phyloP scores from a whole-genome alignment of 2,113 vertebrate species.

The Corydoras maculifer region DNA sequence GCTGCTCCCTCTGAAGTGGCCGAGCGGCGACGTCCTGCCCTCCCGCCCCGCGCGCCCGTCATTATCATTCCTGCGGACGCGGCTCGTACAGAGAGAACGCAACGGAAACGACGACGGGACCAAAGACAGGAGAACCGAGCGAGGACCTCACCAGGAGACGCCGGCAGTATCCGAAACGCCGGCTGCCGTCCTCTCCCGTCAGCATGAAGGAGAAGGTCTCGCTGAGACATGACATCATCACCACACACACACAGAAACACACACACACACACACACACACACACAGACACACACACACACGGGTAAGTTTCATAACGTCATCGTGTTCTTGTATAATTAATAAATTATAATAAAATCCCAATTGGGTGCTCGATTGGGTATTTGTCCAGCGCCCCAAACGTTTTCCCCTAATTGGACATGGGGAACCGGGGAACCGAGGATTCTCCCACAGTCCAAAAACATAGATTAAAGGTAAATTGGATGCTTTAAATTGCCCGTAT shows the following conservation, averaged over 20 bases:
- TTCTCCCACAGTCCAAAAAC: no score
- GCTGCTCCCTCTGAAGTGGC: conserved; percentile 18
- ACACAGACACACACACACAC: no score
- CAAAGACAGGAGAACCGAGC: conserved; percentile 46
- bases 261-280: no score
- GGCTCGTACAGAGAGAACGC: conserved; percentile 36
- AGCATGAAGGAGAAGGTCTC: conserved; percentile 99
- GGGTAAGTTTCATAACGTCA: no score
- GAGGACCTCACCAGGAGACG: conserved; percentile 83
- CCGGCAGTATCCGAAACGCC: conserved; percentile 94
- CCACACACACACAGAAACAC: neutral
- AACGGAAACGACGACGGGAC: conserved; percentile 30
- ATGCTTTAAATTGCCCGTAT: no score
- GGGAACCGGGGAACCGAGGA: no score
- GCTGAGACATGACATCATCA: conserved; percentile 56
- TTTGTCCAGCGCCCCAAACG: no score
- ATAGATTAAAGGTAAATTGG: no score
- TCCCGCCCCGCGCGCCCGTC: conserved; percentile 24
- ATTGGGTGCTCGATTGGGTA: no score
- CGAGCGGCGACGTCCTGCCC: conserved; percentile 1
- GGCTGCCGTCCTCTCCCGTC: conserved; percentile 94
- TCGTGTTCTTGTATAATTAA: no score
- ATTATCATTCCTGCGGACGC: conserved; percentile 35
- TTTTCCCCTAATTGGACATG: no score
- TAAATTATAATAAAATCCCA: no score